Base-by-base conservation (phyloP, 2,888 invertebrate genomes). In the Ectropis crepuscularia region DNA sequence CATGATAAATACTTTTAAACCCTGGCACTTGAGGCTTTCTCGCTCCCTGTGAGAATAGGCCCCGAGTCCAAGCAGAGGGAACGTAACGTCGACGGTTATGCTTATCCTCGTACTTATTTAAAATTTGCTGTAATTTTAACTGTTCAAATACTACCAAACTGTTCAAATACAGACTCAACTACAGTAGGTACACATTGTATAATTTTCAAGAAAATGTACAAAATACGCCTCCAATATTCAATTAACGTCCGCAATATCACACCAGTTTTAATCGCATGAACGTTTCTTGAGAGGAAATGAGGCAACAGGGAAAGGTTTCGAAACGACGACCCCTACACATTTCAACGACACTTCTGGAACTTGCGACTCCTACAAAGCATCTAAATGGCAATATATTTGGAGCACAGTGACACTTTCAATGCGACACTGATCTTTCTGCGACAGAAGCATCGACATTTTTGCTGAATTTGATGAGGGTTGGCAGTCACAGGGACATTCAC, bases 391-490 rank as follows among this genome's bases (percentile, higher is more conserved):
- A 57, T 55, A 50, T 47, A 47, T 63, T 58, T 43, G 49, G 39
- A 11, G 51, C 8, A 51, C 57, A 57, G 11, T 48, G 42, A 48
- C 37, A 45, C 46, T 51, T 28, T 50, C 43, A 53, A 10, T 48
- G 48, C 38, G 46, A 57, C 53, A 57, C 37, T 62, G 62, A 53
- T 51, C 37, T 62, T 53, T 53, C 62, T 57, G 53, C 58, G 43
- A 49, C 42, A 42, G 47, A 62, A 42, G 50, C 36, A 42, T 53
- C 49, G 62, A 53, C 57, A 62, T 62, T 57, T 62, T 51, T 57
- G 42, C 53, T 12, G 28, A 54, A 53, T 58, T 57, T 63, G 63
- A 63, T 45, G 48, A 63, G 57, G 63, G 63, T 63, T 42, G 42
- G 45, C 50, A 48, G 43, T 54, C 42, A 51, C 45, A 54, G 51